Percentiles rank a stretch among this genome's conserved stretches.
These are phyloP conservation scores for Thripadectes ignobilis DNA, from an alignment of 2,797 vertebrate species.

Conservation along the genomic window DNA sequence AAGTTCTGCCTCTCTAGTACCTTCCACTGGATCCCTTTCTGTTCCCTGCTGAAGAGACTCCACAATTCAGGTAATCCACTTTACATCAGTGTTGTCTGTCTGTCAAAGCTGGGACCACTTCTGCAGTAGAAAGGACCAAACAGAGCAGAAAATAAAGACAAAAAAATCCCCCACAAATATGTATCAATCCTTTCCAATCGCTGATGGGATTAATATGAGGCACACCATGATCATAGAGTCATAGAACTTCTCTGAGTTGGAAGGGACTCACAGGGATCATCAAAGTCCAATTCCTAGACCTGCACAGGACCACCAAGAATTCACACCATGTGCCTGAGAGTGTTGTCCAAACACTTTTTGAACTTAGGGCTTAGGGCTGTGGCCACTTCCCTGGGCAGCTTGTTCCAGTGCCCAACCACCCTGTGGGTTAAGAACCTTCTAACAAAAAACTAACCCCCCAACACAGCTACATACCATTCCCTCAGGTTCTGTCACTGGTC, in stretches of 20 bases:
- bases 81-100: not conserved
- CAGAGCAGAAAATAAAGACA: not conserved
- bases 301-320: not conserved
- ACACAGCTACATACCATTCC: not conserved
- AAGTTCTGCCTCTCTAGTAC: not conserved
- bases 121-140: not conserved
- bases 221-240: not conserved
- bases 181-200: not conserved
- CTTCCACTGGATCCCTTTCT: not conserved
- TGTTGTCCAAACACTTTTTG: not conserved
- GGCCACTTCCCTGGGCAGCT: not conserved
- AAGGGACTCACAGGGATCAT: not conserved
- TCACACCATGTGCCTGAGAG: too few relatives aligned
- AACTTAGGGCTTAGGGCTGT: not conserved
- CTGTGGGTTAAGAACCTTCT: not conserved
- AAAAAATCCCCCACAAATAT: rapidly evolving
- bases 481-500: not conserved
- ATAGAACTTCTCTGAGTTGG: not conserved
- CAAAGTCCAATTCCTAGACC: not conserved
- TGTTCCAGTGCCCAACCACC: not conserved
- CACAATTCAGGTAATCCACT: not conserved
- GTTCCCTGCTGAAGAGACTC: not conserved
- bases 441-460: not conserved
- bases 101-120: not conserved
- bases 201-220: not conserved